Conservation (phyloP, 2,113 vertebrate genomes). For the Promerops cafer region DNA sequence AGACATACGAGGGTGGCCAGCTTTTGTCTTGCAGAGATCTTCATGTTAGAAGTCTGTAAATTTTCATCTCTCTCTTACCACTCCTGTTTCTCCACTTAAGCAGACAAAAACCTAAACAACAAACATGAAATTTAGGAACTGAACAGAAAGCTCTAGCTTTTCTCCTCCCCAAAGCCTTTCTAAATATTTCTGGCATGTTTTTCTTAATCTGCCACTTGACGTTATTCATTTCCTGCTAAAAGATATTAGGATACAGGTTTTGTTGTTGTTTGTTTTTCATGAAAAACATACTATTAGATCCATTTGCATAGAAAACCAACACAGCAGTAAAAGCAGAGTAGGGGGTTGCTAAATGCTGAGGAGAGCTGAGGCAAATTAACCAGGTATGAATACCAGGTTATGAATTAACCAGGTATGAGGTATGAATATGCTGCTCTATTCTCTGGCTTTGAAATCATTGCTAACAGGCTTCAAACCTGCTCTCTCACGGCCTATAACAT, state of each 20-base stretch:
- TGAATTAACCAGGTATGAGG: neutral
- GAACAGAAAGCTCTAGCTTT: neutral
- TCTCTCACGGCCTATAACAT: neutral
- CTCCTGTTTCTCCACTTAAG: neutral
- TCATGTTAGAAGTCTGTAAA: neutral
- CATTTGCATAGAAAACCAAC: neutral
- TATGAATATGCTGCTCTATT: neutral
- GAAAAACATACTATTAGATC: neutral
- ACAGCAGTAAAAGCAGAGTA: neutral
- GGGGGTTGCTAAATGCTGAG: neutral
- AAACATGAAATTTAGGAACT: neutral
- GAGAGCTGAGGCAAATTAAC: neutral
- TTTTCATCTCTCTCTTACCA: neutral
- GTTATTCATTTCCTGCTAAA: neutral
- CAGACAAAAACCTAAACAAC: neutral
- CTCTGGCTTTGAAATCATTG: neutral
- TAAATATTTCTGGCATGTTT: neutral
- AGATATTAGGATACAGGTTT: neutral
- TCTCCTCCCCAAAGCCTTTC: neutral
- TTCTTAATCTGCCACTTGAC: neutral
- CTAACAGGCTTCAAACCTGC: neutral
- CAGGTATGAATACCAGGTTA: neutral
- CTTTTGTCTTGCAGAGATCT: neutral
- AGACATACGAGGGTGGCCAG: neutral
- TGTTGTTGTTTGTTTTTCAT: neutral